Percentiles rank a stretch among this genome's conserved stretches.
Conservation (phyloP, 2,888 invertebrate species). For the Molanna angustata region DNA sequence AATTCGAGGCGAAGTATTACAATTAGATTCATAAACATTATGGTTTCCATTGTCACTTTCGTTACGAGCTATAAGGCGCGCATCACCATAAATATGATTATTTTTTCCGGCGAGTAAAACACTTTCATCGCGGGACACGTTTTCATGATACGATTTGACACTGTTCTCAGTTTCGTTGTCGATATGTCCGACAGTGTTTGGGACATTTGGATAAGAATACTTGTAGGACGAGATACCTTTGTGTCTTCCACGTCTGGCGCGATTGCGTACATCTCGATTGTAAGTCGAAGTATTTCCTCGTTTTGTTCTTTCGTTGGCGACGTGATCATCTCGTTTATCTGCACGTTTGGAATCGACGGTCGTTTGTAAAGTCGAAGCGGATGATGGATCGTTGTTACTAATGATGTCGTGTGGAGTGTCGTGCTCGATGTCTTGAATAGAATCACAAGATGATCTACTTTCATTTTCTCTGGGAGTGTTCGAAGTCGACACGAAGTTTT, state of each 20-base stretch:
- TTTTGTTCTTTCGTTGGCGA: too few relatives aligned
- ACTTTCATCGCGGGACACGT: slow-evolving; percentile 1
- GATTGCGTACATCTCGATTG: too few relatives aligned
- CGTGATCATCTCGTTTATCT: too few relatives aligned
- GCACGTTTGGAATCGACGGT: too few relatives aligned
- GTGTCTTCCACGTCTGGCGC: too few relatives aligned
- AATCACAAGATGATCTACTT: slow-evolving; percentile 12
- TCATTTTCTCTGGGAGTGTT: not conserved
- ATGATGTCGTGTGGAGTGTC: not conserved
- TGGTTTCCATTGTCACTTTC: slow-evolving; percentile 4
- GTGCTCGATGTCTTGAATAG: slow-evolving; percentile 8
- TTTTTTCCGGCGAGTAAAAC: not conserved
- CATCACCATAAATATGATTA: not conserved
- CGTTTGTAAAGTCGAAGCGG: too few relatives aligned
- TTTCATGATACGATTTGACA: not conserved
- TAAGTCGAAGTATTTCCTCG: too few relatives aligned
- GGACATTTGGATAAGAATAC: too few relatives aligned
- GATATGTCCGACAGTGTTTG: too few relatives aligned
- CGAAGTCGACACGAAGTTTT: not conserved
- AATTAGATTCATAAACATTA: slow-evolving; percentile 2
- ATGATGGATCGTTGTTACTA: not conserved
- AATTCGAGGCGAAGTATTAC: not conserved
- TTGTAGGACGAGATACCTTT: too few relatives aligned
- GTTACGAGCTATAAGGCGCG: not conserved
- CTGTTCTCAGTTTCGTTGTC: too few relatives aligned